These are phyloP conservation scores for Cepaea nemoralis DNA, from an alignment of 1,140 invertebrate species.

Conservation along the genomic window DNA sequence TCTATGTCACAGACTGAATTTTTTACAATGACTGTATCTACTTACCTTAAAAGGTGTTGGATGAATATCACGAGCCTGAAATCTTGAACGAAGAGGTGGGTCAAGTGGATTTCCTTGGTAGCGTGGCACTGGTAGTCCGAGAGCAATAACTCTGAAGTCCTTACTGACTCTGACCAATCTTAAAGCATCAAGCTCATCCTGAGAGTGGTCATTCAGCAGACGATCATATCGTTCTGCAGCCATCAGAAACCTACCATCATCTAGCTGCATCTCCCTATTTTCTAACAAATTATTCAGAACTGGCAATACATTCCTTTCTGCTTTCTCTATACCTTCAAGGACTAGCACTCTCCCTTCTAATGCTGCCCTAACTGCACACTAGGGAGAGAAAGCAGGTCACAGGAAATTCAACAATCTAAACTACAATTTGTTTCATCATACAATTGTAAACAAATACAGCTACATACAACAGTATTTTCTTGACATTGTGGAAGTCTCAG, in stretches of 20 bases:
- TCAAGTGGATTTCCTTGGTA: slow-evolving; percentile 90
- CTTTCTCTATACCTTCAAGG: slow-evolving; percentile 97
- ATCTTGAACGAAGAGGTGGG: slow-evolving; percentile 93
- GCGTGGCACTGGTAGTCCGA: slow-evolving; percentile 70
- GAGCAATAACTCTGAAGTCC: slow-evolving; percentile 81
- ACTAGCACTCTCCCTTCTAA: slow-evolving; percentile 88
- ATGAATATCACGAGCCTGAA: slow-evolving; percentile 90
- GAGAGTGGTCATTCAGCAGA: slow-evolving; percentile 84
- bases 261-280: slow-evolving; percentile 97
- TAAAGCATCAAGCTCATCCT: slow-evolving; percentile 86
- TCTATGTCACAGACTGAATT: too few species aligned
- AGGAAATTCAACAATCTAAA: too few species aligned
- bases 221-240: slow-evolving; percentile 90
- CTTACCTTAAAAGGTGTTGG: slow-evolving; percentile 69
- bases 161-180: slow-evolving; percentile 84
- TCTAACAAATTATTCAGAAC: slow-evolving; percentile 98
- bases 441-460: too few species aligned
- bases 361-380: slow-evolving; percentile 92
- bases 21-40: too few species aligned
- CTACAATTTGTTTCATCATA: too few species aligned
- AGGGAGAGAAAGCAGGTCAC: neutral
- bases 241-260: slow-evolving; percentile 95
- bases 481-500: too few species aligned
- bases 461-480: too few species aligned
- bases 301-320: slow-evolving; percentile 95